These are phyloP conservation scores for Pterobdella sp. DNA, from an alignment of 2,888 invertebrate species.

Conservation along the genomic window DNA sequence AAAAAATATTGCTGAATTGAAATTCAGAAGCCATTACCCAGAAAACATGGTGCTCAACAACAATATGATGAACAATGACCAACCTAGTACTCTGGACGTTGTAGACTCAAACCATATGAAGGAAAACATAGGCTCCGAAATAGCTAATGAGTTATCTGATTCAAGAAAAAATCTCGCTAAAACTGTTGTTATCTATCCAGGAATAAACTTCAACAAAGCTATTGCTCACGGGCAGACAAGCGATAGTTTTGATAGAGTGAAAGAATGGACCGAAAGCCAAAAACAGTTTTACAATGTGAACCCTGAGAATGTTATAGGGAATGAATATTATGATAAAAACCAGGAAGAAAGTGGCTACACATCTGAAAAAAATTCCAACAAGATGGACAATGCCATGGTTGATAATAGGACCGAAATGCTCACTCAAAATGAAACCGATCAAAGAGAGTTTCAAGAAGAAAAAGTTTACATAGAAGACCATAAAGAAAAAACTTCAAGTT, in stretches of 20 bases:
- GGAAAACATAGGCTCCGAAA: neutral
- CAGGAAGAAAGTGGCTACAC: neutral
- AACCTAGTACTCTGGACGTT: too few species aligned
- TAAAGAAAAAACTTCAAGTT: too few species aligned
- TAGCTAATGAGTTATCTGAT: neutral
- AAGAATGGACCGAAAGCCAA: constrained; percentile 27
- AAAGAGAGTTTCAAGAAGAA: too few species aligned
- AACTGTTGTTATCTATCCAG: neutral
- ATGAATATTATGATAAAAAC: neutral
- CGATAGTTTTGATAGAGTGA: constrained; percentile 16
- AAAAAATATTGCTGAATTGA: neutral
- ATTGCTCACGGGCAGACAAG: neutral
- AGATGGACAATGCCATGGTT: too few species aligned
- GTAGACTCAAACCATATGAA: too few species aligned
- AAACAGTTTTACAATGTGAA: constrained; percentile 11
- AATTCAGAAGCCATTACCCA: neutral
- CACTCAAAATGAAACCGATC: too few species aligned
- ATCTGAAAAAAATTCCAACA: too few species aligned
- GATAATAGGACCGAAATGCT: too few species aligned
- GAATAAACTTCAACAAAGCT: neutral
- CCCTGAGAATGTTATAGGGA: neutral
- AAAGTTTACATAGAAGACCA: too few species aligned
- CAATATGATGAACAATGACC: too few species aligned
- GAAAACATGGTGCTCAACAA: neutral
- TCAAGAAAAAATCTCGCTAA: neutral